Percentiles rank a stretch among this genome's conserved stretches.
Conservation (phyloP, 2,797 vertebrate species). For the Otus scops region DNA sequence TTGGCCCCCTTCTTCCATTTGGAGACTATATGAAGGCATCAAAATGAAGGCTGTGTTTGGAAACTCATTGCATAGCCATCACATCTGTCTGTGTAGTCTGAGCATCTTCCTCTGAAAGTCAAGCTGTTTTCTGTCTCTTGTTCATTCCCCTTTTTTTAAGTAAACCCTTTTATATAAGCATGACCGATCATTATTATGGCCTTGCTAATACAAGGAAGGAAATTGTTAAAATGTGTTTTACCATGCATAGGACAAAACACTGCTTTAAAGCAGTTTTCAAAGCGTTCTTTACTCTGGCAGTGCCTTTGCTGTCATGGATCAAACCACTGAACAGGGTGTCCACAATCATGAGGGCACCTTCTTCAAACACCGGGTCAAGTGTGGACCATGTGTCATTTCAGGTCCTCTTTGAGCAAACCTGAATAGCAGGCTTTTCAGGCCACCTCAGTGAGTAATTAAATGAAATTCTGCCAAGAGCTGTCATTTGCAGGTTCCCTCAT, state of each 20-base stretch:
- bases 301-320: background rate
- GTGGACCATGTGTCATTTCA: background rate
- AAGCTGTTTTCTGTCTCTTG: background rate
- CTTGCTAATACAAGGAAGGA: background rate
- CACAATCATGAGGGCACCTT: background rate
- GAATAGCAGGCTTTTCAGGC: slow-evolving; percentile 7
- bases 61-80: background rate
- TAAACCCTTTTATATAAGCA: background rate
- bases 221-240: background rate
- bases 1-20: background rate
- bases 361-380: background rate
- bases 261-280: background rate
- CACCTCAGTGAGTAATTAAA: background rate
- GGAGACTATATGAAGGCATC: background rate
- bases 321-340: background rate
- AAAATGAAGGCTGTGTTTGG: background rate
- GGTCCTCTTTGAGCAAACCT: background rate
- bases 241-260: background rate
- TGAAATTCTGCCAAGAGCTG: background rate
- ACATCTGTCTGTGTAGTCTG: background rate
- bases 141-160: background rate
- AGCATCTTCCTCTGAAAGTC: background rate
- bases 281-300: background rate
- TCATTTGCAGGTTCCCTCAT: background rate
- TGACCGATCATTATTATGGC: background rate